A percentile compares a stretch with the other conserved stretches of the same genome.
Evolutionary conservation across 1,140 invertebrate genomes (phyloP).

Genomic region (Ceratina japonica): DNA sequence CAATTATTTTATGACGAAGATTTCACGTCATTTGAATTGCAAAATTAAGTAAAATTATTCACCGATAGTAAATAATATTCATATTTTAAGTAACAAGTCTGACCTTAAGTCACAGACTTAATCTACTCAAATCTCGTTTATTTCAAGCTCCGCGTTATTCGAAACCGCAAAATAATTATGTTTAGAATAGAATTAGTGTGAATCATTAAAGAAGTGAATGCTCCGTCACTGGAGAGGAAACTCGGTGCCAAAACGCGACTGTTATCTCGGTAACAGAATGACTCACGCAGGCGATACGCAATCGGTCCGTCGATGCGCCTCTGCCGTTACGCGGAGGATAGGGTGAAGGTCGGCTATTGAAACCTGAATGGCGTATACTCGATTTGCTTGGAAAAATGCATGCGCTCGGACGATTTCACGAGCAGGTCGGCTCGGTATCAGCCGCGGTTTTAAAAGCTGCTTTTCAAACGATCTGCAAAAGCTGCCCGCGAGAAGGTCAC

Average conservation of each 20-base stretch:
- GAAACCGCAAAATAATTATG: too few relatives aligned
- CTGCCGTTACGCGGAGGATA: slow-evolving; percentile 48
- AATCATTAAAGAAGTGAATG: neutral
- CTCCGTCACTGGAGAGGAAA: neutral
- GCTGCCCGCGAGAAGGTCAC: slow-evolving; percentile 65
- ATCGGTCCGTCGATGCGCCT: slow-evolving; percentile 4
- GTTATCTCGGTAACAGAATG: slow-evolving; percentile 32
- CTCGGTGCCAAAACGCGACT: neutral
- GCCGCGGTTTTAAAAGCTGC: slow-evolving; percentile 55
- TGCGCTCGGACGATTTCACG: slow-evolving; percentile 33
- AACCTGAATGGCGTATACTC: slow-evolving; percentile 54
- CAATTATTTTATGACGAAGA: too few relatives aligned
- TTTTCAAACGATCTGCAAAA: slow-evolving; percentile 43
- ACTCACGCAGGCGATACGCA: slow-evolving; percentile 28
- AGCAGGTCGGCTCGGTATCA: slow-evolving; percentile 64
- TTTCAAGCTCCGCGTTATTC: too few relatives aligned
- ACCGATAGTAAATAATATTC: too few relatives aligned
- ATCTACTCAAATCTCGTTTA: neutral
- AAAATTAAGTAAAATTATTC: too few relatives aligned
- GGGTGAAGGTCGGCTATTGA: slow-evolving; percentile 74
- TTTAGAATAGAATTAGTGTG: too few relatives aligned
- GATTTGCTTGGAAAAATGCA: slow-evolving; percentile 53
- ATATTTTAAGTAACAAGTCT: neutral
- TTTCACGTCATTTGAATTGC: too few relatives aligned
- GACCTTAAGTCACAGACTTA: neutral